A percentile compares a stretch with the other conserved stretches of the same genome.
These are phyloP conservation scores for Drosophila niveifrons DNA, from an alignment of 2,888 invertebrate genomes.

Conservation along the genomic window DNA sequence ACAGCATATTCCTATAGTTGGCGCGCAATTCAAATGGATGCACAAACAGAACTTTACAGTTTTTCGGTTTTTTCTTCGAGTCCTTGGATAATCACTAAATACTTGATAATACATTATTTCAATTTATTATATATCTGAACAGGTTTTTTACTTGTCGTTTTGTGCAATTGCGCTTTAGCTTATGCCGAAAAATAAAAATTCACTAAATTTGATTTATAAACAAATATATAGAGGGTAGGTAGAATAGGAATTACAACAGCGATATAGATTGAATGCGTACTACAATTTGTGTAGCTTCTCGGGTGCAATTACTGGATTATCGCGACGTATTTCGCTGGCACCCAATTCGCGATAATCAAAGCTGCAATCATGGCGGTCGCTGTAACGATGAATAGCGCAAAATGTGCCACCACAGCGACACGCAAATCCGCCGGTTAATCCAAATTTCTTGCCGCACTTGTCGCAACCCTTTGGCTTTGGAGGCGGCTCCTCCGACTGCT, in stretches of 20 bases:
- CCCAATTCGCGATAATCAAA: conserved; percentile 70
- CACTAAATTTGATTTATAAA: conserved; percentile 10
- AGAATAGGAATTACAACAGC: conserved; percentile 35
- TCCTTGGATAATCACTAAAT: background rate
- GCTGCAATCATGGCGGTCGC: conserved; percentile 68
- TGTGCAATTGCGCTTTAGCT: conserved; percentile 17
- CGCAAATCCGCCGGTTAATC: conserved; percentile 59
- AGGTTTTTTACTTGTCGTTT: conserved; percentile 2
- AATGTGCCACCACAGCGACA: conserved; percentile 66
- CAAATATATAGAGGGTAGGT: conserved; percentile 5
- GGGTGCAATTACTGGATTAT: conserved; percentile 58
- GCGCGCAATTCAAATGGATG: background rate
- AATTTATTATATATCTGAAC: conserved; percentile 31
- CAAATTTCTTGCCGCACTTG: conserved; percentile 69
- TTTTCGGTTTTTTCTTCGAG: background rate
- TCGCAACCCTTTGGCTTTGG: conserved; percentile 57
- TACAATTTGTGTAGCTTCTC: conserved; percentile 59
- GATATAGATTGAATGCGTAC: conserved; percentile 1
- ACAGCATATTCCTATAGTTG: background rate
- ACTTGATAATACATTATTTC: conserved; percentile 28
- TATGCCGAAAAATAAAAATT: conserved; percentile 22
- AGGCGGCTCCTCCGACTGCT: conserved; percentile 12
- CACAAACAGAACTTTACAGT: background rate
- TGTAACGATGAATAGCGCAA: conserved; percentile 64
- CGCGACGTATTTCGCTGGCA: conserved; percentile 64